Percentiles rank a stretch among this genome's conserved stretches.
Evolutionary conservation across 2,113 vertebrate genomes (phyloP).

Genomic region (Lynx canadensis): DNA sequence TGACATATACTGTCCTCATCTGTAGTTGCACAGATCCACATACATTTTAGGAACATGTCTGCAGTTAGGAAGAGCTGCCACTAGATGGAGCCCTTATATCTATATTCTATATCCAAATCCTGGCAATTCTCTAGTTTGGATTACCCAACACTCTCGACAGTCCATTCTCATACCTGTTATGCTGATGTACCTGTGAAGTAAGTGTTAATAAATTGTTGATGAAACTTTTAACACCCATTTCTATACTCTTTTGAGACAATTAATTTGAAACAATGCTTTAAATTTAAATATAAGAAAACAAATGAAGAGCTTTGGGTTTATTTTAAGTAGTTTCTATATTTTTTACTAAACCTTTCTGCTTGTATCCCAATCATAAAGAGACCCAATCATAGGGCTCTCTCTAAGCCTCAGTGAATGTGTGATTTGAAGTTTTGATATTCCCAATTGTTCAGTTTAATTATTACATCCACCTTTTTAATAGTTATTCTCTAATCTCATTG

Average conservation of each 20-base stretch:
- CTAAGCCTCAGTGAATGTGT: background rate
- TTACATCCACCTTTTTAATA: background rate
- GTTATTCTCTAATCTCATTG: background rate
- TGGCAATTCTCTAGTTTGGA: background rate
- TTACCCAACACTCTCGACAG: background rate
- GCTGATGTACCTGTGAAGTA: background rate
- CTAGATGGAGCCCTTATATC: slow-evolving; percentile 36
- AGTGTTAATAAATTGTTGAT: background rate
- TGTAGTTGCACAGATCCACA: background rate
- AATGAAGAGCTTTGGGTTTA: background rate
- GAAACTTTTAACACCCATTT: background rate
- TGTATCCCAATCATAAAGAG: background rate
- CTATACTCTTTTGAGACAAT: background rate
- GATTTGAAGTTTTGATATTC: background rate
- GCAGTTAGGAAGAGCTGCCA: background rate
- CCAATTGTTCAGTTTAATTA: background rate
- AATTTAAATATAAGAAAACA: background rate
- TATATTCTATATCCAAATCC: background rate
- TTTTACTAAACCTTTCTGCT: background rate
- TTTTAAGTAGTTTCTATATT: background rate
- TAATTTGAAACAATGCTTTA: background rate
- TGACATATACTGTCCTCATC: background rate
- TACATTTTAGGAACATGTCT: background rate
- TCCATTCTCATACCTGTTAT: background rate
- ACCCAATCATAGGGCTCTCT: background rate